Percentiles rank a stretch among this genome's conserved stretches.
phyloP scores from a whole-genome alignment of 2,797 vertebrate genomes.

The Hippopotamyrus pictus region DNA sequence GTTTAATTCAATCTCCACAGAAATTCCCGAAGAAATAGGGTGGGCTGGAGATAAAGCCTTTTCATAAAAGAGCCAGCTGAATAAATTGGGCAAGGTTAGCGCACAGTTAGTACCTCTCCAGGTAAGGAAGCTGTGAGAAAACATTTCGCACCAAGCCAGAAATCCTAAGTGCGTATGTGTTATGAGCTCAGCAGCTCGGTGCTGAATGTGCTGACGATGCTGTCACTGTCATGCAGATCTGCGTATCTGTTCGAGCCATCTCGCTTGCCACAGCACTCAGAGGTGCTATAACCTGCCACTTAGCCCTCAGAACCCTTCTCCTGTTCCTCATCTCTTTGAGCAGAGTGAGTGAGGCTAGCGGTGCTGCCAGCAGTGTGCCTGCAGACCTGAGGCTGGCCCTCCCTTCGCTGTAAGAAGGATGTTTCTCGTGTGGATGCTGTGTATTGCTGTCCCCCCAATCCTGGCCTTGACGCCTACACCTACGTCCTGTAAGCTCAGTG shows the following conservation, averaged over 20 bases:
- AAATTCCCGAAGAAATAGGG: neutral
- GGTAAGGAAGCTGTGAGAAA: neutral
- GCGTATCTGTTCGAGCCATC: neutral
- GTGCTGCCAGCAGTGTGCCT: neutral
- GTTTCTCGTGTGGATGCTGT: constrained; percentile 33
- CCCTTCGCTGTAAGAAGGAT: constrained; percentile 15
- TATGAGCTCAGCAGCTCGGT: neutral
- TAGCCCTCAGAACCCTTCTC: neutral
- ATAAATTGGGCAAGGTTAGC: neutral
- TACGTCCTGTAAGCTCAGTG: constrained; percentile 25
- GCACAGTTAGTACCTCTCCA: neutral
- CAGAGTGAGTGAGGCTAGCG: neutral
- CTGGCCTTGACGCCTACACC: constrained; percentile 21
- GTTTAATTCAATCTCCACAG: neutral
- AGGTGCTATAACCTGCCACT: neutral
- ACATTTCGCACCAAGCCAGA: neutral
- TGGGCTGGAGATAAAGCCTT: neutral
- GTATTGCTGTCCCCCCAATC: constrained; percentile 19
- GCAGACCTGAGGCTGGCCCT: neutral
- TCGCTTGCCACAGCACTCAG: neutral
- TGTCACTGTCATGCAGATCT: neutral
- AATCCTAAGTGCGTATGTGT: neutral
- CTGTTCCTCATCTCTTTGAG: neutral
- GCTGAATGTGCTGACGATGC: neutral
- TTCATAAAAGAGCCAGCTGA: neutral